A percentile compares a stretch with the other conserved stretches of the same genome.
phyloP scores from a whole-genome alignment of 2,797 vertebrate species.

The Meda fulgida region DNA sequence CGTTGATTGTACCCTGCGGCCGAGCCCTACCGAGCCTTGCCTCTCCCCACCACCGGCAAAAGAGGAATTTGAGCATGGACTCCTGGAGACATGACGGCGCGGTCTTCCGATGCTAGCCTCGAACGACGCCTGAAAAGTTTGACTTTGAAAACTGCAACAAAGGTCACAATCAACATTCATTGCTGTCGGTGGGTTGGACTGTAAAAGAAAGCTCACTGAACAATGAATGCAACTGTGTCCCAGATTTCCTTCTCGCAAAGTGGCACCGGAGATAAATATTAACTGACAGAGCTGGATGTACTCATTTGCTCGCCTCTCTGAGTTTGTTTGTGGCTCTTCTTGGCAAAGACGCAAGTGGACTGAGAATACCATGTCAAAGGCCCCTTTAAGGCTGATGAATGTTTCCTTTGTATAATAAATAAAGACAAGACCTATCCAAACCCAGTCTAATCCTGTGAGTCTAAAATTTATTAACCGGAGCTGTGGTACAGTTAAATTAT shows the following conservation, averaged over 20 bases:
- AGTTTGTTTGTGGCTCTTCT: slow-evolving; percentile 25
- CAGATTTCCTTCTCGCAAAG: slow-evolving; percentile 80
- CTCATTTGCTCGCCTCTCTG: slow-evolving; percentile 16
- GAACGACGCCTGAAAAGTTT: slow-evolving; percentile 34
- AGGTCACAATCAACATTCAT: slow-evolving; percentile 99
- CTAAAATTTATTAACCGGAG: neutral
- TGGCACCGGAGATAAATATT: slow-evolving; percentile 17
- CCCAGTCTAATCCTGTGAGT: slow-evolving; percentile 18
- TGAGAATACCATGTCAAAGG: slow-evolving; percentile 18
- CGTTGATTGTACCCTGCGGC: slow-evolving; percentile 99
- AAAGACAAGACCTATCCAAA: slow-evolving; percentile 37
- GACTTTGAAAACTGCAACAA: slow-evolving; percentile 72
- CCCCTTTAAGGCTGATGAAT: slow-evolving; percentile 18
- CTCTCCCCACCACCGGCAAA: slow-evolving; percentile 51
- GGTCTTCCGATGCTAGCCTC: slow-evolving; percentile 10
- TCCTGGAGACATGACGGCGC: slow-evolving; percentile 15
- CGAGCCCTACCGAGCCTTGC: slow-evolving; percentile 77
- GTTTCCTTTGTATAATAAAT: slow-evolving; percentile 24
- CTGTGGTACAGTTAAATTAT: neutral
- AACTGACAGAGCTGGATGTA: slow-evolving; percentile 41
- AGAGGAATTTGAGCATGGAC: neutral
- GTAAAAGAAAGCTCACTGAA: slow-evolving; percentile 98
- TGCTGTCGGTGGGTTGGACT: slow-evolving; percentile 99
- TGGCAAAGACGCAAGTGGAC: slow-evolving; percentile 22
- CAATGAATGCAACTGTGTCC: slow-evolving; percentile 99